A percentile compares a stretch with the other conserved stretches of the same genome.
phyloP scores from a whole-genome alignment of 2,797 vertebrate genomes.

The Thunnus albacares region DNA sequence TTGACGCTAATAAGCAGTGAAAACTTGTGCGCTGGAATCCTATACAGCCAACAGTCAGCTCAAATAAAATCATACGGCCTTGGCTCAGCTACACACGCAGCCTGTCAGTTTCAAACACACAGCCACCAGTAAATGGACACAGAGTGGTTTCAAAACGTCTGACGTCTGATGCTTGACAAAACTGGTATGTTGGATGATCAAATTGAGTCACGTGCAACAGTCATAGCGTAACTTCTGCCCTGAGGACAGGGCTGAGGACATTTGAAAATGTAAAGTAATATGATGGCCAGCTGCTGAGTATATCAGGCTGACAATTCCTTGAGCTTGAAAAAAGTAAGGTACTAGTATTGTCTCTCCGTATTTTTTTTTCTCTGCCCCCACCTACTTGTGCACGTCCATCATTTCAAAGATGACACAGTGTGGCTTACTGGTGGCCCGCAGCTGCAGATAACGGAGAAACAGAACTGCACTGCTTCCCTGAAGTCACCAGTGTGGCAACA shows the following conservation, averaged over 20 bases:
- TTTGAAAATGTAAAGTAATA: neutral
- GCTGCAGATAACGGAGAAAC: too few species aligned
- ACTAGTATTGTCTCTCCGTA: neutral
- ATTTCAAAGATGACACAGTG: too few species aligned
- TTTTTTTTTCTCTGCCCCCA: too few species aligned
- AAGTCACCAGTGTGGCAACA: too few species aligned
- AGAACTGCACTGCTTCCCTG: too few species aligned
- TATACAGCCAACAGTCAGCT: slow-evolving; percentile 56
- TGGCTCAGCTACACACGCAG: slow-evolving; percentile 38
- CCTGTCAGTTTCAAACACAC: slow-evolving; percentile 39
- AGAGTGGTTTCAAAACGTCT: slow-evolving; percentile 27
- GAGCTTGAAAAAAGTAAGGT: neutral
- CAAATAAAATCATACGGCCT: slow-evolving; percentile 60
- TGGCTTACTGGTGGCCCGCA: too few species aligned
- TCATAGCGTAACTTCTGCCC: neutral
- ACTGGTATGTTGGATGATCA: slow-evolving; percentile 1
- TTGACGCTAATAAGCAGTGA: slow-evolving; percentile 74
- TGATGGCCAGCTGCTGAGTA: neutral
- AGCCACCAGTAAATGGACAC: neutral
- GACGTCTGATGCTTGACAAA: slow-evolving; percentile 24
- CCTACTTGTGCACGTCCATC: too few species aligned
- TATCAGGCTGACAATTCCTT: neutral
- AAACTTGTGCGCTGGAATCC: slow-evolving; percentile 57
- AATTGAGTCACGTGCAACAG: neutral
- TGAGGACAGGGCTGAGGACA: neutral